Conservation (phyloP, 1,140 invertebrate species). For the Drosophila mojavensis region DNA sequence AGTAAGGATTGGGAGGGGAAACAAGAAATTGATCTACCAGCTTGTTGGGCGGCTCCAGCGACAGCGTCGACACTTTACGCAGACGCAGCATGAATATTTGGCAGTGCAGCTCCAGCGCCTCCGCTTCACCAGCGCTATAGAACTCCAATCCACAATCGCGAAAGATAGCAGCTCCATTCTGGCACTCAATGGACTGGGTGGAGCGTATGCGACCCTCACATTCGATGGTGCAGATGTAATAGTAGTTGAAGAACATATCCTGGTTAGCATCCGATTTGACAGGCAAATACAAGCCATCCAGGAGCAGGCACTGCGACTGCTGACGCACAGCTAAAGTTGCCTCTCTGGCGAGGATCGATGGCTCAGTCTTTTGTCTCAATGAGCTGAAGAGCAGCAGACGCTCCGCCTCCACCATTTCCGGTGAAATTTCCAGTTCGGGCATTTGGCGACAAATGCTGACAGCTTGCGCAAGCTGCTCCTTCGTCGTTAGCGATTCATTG, state of each 20-base stretch:
- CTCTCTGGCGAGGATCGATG: not conserved
- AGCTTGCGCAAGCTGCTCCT: slow-evolving; percentile 67
- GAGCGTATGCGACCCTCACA: slow-evolving; percentile 68
- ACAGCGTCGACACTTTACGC: slow-evolving; percentile 71
- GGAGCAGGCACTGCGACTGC: slow-evolving; percentile 49
- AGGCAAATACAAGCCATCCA: slow-evolving; percentile 70
- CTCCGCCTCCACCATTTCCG: slow-evolving; percentile 81
- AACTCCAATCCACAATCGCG: slow-evolving; percentile 74
- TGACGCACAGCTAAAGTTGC: not conserved
- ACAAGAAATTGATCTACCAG: slow-evolving; percentile 43
- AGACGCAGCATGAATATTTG: slow-evolving; percentile 78
- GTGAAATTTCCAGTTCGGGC: slow-evolving; percentile 74
- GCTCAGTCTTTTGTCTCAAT: slow-evolving; percentile 35
- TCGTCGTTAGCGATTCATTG: slow-evolving; percentile 56
- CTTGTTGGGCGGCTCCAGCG: slow-evolving; percentile 57
- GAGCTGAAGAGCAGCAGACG: slow-evolving; percentile 69
- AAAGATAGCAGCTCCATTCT: slow-evolving; percentile 66
- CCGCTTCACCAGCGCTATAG: slow-evolving; percentile 42
- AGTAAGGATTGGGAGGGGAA: not conserved
- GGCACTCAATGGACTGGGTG: slow-evolving; percentile 78
- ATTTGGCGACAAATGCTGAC: slow-evolving; percentile 76
- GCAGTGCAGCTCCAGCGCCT: slow-evolving; percentile 58
- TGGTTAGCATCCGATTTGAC: slow-evolving; percentile 62
- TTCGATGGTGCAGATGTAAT: slow-evolving; percentile 78
- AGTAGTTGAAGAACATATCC: slow-evolving; percentile 81